Evolutionary conservation across 2,888 invertebrate species (phyloP).

Genomic region (Macaria liturata): DNA sequence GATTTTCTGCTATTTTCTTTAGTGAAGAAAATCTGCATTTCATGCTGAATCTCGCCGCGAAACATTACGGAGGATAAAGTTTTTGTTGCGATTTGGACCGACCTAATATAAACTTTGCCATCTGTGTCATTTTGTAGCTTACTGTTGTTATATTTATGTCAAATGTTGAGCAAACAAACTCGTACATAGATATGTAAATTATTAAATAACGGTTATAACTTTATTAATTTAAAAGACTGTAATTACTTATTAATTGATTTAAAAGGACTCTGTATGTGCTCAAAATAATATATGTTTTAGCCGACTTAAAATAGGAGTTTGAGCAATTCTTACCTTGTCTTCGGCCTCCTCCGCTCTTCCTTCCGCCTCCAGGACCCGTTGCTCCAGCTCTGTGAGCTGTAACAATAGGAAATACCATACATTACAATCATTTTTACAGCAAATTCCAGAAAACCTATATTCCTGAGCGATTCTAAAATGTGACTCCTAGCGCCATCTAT

Average conservation of each 20-base stretch:
- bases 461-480: no score
- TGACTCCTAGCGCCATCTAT: conserved; percentile 60
- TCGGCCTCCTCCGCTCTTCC: conserved; percentile 96
- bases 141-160: no score
- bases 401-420: conserved; percentile 61
- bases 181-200: no score
- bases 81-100: not conserved
- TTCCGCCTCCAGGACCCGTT: conserved; percentile 96
- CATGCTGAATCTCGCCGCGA: conserved; percentile 4
- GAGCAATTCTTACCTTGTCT: conserved; percentile 89
- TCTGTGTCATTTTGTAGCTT: no score
- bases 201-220: no score
- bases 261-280: no score
- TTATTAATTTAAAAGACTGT: no score
- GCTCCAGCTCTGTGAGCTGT: conserved; percentile 97
- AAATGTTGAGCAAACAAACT: no score
- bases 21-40: conserved; percentile 10
- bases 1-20: conserved; percentile 9
- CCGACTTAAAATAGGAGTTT: not conserved
- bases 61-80: conserved; percentile 2
- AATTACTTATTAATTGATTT: no score
- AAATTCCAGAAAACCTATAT: no score
- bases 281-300: no score
- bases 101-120: no score
- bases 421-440: conserved; percentile 15